Conservation (phyloP, 1,140 invertebrate genomes). For the Papilio machaon region DNA sequence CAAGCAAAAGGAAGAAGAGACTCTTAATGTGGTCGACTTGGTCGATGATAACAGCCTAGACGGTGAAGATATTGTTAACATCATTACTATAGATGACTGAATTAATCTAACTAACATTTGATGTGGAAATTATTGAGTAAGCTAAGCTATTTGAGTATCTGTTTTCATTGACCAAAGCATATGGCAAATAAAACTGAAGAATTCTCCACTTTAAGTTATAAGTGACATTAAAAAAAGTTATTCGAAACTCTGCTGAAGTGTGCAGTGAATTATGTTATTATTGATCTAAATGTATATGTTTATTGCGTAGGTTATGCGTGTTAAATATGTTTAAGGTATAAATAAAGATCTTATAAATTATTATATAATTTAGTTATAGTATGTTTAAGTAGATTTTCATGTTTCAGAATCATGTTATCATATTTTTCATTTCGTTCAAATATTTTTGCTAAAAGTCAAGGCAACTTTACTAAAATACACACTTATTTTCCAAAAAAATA, state of each 20-base stretch:
- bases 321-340: background rate
- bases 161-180: background rate
- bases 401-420: background rate
- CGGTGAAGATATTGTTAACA: slow-evolving; percentile 51
- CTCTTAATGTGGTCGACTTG: slow-evolving; percentile 53
- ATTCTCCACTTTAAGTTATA: background rate
- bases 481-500: background rate
- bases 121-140: background rate
- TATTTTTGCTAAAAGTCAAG: background rate
- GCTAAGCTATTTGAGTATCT: background rate
- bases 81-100: slow-evolving; percentile 65
- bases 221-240: background rate
- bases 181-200: background rate
- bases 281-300: slow-evolving; percentile 4
- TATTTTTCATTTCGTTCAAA: background rate
- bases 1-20: slow-evolving; percentile 52
- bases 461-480: background rate
- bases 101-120: background rate
- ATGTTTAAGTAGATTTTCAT: background rate
- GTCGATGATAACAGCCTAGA: slow-evolving; percentile 63
- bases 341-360: slow-evolving; percentile 3
- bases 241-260: background rate
- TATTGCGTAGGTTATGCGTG: background rate
- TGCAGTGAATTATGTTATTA: background rate
- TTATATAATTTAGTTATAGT: background rate